phyloP scores from a whole-genome alignment of 2,888 invertebrate species.

The Cryptus viduatorius region DNA sequence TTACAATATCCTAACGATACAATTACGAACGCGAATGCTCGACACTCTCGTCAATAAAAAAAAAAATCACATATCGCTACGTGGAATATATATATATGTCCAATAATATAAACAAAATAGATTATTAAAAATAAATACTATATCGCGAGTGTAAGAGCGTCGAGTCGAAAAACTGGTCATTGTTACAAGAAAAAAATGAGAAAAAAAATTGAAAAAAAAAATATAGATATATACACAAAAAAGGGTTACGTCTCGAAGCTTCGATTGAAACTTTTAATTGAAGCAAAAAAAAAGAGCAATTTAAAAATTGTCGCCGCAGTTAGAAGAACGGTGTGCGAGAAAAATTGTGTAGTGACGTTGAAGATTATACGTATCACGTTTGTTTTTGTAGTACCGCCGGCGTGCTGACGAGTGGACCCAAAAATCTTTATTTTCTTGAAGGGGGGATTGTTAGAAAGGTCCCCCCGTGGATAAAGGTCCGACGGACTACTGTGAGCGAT shows the following conservation, averaged over 20 bases:
- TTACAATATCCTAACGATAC: conserved; percentile 36
- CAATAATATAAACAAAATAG: conserved; percentile 20
- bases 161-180: conserved; percentile 7
- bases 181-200: not conserved
- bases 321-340: not conserved
- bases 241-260: not conserved
- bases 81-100: conserved; percentile 30
- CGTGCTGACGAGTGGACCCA: conserved; percentile 27
- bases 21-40: conserved; percentile 17
- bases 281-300: not conserved
- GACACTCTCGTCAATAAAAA: conserved; percentile 16
- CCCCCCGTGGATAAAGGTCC: conserved; percentile 26
- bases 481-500: conserved; percentile 37
- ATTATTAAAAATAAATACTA: conserved; percentile 52
- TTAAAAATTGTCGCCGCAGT: not conserved
- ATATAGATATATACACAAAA: not conserved
- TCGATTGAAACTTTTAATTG: not conserved
- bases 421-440: conserved; percentile 37
- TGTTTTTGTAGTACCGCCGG: conserved; percentile 71
- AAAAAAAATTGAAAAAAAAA: not conserved
- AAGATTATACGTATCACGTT: conserved; percentile 63
- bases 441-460: conserved; percentile 5
- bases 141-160: conserved; percentile 2
- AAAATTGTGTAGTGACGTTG: conserved; percentile 18
- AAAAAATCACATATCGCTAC: conserved; percentile 39